Percentiles rank a stretch among this genome's conserved stretches.
These are phyloP conservation scores for Lasius platythorax DNA, from an alignment of 2,888 invertebrate species.

Conservation along the genomic window DNA sequence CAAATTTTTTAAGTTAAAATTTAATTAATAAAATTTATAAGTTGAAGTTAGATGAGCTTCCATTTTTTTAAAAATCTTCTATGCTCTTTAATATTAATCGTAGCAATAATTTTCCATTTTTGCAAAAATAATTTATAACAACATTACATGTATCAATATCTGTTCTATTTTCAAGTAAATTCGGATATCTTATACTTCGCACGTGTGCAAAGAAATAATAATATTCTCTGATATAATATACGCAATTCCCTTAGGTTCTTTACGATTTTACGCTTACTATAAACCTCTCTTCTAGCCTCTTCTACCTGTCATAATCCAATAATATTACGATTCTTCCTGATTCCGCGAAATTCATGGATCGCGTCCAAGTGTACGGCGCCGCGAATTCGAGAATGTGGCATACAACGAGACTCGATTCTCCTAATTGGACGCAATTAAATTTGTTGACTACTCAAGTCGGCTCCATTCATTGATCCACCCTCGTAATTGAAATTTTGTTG, in stretches of 20 bases:
- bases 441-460: constrained; percentile 23
- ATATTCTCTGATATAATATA: background rate
- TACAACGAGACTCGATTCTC: constrained; percentile 45
- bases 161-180: background rate
- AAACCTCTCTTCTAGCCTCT: background rate
- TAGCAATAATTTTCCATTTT: background rate
- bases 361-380: constrained; percentile 4
- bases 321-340: constrained; percentile 13
- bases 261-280: background rate
- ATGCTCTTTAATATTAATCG: background rate
- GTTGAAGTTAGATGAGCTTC: background rate
- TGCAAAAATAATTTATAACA: background rate
- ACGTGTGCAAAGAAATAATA: background rate
- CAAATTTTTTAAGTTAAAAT: too few relatives aligned
- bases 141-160: background rate
- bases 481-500: constrained; percentile 19
- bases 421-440: constrained; percentile 72
- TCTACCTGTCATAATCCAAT: constrained; percentile 3
- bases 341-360: background rate
- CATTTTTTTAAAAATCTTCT: background rate
- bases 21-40: too few relatives aligned
- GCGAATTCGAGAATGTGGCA: constrained; percentile 17
- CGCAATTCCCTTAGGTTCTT: background rate
- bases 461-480: constrained; percentile 46
- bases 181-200: background rate